A percentile compares a stretch with the other conserved stretches of the same genome.
Conservation (phyloP, 1,140 invertebrate species). For the Cyphomyrmex costatus region DNA sequence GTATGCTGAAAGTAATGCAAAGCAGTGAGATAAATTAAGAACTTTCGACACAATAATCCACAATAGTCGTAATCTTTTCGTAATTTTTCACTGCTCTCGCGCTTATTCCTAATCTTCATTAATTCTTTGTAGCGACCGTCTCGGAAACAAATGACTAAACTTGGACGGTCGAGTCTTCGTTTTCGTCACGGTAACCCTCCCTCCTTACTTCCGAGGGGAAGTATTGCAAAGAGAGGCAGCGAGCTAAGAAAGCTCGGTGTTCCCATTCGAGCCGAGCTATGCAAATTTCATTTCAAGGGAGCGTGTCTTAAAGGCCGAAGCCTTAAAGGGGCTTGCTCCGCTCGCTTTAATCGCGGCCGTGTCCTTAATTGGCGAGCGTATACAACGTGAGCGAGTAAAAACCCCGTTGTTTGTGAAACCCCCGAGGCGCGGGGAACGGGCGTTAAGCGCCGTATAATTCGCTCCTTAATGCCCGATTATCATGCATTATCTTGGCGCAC, state of each 20-base stretch:
- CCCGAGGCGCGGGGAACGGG: conserved; percentile 34
- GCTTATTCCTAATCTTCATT: conserved; percentile 53
- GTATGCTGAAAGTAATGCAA: neutral
- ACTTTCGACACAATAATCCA: conserved; percentile 17
- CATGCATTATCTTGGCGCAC: conserved; percentile 72
- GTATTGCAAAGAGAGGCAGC: neutral
- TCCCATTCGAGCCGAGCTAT: conserved; percentile 33
- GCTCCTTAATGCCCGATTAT: conserved; percentile 78
- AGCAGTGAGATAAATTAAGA: neutral
- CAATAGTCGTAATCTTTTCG: conserved; percentile 9
- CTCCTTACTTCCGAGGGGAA: too few relatives aligned
- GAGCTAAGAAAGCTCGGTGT: conserved; percentile 53
- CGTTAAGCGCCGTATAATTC: conserved; percentile 77
- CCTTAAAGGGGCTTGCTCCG: conserved; percentile 7
- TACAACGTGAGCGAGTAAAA: conserved; percentile 65
- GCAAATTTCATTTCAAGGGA: conserved; percentile 62
- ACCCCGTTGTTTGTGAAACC: conserved; percentile 65
- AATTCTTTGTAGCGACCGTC: conserved; percentile 48
- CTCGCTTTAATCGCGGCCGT: conserved; percentile 63
- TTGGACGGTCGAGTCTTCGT: conserved; percentile 12
- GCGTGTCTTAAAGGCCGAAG: conserved; percentile 41
- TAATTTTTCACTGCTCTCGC: conserved; percentile 46
- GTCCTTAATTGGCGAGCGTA: conserved; percentile 62
- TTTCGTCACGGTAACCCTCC: conserved; percentile 30
- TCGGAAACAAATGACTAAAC: conserved; percentile 63